Evolutionary conservation across 2,888 invertebrate species (phyloP), one percentile per base, ranked within the genome.

Genomic region (Drosophila paucipuncta): DNA sequence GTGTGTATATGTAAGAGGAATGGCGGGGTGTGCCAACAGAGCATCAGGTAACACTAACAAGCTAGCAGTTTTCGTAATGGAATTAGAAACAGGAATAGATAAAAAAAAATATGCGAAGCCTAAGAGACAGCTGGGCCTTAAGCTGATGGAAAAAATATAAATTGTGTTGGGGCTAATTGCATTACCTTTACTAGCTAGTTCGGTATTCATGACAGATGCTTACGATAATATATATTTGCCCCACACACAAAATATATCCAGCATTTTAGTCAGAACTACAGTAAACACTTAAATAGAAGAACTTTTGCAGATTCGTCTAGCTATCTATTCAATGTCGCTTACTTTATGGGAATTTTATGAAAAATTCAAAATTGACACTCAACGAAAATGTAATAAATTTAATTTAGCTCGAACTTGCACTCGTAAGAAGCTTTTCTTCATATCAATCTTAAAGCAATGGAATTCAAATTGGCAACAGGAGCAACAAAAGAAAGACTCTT

Each of bases 101-200:
- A 53, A 68, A 62, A 55, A 72, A 58, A 30, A 49, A 31, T 58
- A 64, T 47, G 58, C 37, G 43, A 55, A 18, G n/a, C 31, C 57
- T 64, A 49, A 47, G 43, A 59, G 71, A 72, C 68, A 69, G 57
- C 70, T 73, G 70, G 39, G 64, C 65, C 76, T 67, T 75, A 60
- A 68, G 66, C 67, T 79, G 59, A 79, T 68, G 79, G 60, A 72
- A 61, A 66, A 72, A 73, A 73, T 68, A 82, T 82, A 84, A 89
- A 85, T 89, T 89, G 85, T 72, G 73, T 84, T 77, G 69, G 67
- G 50, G 71, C 39, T 84, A 79, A 89, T 89, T 85, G 74, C 76
- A 69, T 89, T 84, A 62, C 72, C 66, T 58, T 76, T 73, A 68
- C 53, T 25, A 81, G 62, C 66, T 67, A 63, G 68, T 70, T 72